Conservation (phyloP, 2,797 vertebrate genomes). For the Podarcis siculus region DNA sequence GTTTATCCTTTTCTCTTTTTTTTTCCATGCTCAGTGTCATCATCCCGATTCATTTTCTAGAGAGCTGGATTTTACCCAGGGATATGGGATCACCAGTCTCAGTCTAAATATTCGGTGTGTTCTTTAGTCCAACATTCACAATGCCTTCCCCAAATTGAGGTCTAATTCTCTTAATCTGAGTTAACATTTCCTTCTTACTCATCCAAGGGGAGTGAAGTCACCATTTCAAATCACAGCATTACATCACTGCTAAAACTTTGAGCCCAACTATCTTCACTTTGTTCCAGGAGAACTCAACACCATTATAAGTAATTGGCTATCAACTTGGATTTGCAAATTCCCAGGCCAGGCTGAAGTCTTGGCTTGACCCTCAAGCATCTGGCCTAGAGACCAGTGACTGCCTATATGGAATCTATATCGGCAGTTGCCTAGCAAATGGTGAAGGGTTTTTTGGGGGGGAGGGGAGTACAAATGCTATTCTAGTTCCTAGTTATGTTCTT, state of each 20-base stretch:
- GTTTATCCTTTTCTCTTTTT: constrained; percentile 54
- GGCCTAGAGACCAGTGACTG: neutral
- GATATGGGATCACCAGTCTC: neutral
- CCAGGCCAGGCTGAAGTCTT: neutral
- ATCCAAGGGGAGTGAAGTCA: neutral
- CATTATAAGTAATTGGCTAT: neutral
- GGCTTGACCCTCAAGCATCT: neutral
- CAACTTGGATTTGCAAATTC: neutral
- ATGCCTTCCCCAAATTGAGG: neutral
- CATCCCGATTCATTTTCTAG: constrained; percentile 9
- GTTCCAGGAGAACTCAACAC: neutral
- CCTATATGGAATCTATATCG: neutral
- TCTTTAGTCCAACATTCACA: neutral
- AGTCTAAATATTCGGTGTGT: neutral
- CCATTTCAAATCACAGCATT: neutral
- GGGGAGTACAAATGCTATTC: neutral
- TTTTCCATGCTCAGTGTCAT: constrained; percentile 38
- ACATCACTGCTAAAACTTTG: constrained; percentile 12
- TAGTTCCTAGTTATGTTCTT: no score
- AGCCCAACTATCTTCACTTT: neutral
- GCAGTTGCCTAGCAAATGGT: neutral
- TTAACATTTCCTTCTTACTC: neutral
- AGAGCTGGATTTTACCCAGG: constrained; percentile 22
- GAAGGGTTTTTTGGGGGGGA: no score
- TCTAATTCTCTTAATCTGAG: neutral